phyloP scores from a whole-genome alignment of 2,888 invertebrate genomes.

The Callinectes sapidus region DNA sequence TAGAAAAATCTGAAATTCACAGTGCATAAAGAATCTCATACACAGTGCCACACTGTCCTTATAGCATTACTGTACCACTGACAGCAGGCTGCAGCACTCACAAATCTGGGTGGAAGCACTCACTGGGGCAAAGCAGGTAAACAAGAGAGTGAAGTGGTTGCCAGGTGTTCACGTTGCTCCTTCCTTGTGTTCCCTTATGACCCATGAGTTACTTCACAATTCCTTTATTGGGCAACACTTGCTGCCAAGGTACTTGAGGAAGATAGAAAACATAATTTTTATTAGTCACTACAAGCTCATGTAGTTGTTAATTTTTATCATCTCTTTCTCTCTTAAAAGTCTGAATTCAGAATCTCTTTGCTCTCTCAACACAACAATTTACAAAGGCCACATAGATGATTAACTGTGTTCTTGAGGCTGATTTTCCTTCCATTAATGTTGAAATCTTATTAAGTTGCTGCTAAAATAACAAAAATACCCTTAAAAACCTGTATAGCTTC shows the following conservation, averaged over 20 bases:
- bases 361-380: not conserved
- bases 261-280: not conserved
- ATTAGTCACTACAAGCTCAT: not conserved
- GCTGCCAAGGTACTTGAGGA: not conserved
- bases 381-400: not conserved
- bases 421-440: no score
- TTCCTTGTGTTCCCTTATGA: not conserved
- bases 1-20: not conserved
- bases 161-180: not conserved
- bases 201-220: not conserved
- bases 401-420: no score
- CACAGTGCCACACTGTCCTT: not conserved
- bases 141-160: not conserved
- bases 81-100: not conserved
- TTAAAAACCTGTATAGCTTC: no score
- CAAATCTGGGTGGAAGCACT: not conserved
- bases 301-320: not conserved
- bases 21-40: not conserved
- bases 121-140: not conserved
- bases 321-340: not conserved
- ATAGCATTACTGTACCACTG: not conserved
- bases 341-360: not conserved
- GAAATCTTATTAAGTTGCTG: no score
- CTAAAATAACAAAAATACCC: no score
- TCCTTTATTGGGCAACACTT: not conserved